Base-by-base conservation (phyloP, 2,888 invertebrate species). In the Dioctria rufipes region DNA sequence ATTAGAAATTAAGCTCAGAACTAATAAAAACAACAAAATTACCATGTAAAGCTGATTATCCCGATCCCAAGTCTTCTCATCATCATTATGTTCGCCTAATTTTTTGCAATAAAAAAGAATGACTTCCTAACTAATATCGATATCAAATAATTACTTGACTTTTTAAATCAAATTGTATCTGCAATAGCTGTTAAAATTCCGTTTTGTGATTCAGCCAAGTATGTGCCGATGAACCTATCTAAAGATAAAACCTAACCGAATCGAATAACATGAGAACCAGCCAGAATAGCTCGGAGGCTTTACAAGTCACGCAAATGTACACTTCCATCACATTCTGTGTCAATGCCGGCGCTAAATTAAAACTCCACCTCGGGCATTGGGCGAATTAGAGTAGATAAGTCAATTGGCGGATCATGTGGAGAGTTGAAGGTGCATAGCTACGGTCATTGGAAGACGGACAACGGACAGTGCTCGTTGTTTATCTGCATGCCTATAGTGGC, bases 311-410 rank as follows among this genome's bases (percentile, higher is more conserved):
- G 46, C 43, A 13, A 43, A 66, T 46, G 13, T 42, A 8, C 66
- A 46, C 66, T 11, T 66, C 46, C 6, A 43, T 66, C 66, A 43
- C 43, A 66, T 66, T 66, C 66, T 46, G 66, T 66, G 66, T 66
- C 66, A 66, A 66, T 46, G 46, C 13, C 66, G 66, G n/a, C 13
- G 37, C 43, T 66, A 43, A 66, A 66, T 66, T 66, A 66, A 66
- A 42, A 11, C 46, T 42, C 43, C n/a, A 66, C 66, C 66, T n/a
- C 46, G 46, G 43, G 66, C 63, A 63, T 39, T 42, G 66, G 43
- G 42, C 46, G 66, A 66, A 46, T 66, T 43, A 13, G 42, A 39
- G 39, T 61, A 11, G 5, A 61, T 5, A 39, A 61, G 61, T 39
- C 61, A 39, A 61, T 61, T 37, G 37, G 61, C 61, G 61, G 39